Evolutionary conservation across 2,113 vertebrate genomes (phyloP), one percentile per base, ranked within the genome.

Genomic region (Hystrix cristata): DNA sequence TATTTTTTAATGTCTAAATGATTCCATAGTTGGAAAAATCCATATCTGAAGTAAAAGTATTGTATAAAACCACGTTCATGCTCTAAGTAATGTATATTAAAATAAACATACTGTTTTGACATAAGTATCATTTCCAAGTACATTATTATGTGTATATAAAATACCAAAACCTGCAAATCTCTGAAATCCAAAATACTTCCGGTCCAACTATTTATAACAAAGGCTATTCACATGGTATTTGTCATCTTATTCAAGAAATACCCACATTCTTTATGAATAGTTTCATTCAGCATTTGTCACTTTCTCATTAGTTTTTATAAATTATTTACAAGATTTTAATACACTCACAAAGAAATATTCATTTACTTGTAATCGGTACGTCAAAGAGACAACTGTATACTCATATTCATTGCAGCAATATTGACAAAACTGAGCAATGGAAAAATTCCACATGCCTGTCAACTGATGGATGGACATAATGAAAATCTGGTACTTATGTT

Each of bases 271-370:
- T 91, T 51, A 3, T 57, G 25, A 55, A 74, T n/a, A 83, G 55
- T 95, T 83, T 82, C 21, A 72, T 43, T 48, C 11, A 34, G 3
- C 3, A 55, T n/a, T 76, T 95, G 3, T 82, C 10, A 86, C 48
- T 71, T 95, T 90, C 8, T 81, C 74, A n/a, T 43, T 65, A 12
- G 60, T 79, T 78, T 87, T 97, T 79, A 67, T 46, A 0, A 91
- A 80, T 94, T 91, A 74, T 25, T 85, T 64, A 34, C 72, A 76
- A 18, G 19, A 85, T 9, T 62, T 57, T 80, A 74, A 79, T 59
- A 95, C 1, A 25, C 34, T 69, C 23, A 1, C 60, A 3, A 86
- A 67, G 46, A 87, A 82, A 65, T 82, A 4, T 76, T 87, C 5
- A 53, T 55, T 83, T 95, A 12, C n/a, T 69, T 59, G 34, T 7